Conservation (phyloP, 2,113 vertebrate species). For the mouse (Mus musculus) region DNA sequence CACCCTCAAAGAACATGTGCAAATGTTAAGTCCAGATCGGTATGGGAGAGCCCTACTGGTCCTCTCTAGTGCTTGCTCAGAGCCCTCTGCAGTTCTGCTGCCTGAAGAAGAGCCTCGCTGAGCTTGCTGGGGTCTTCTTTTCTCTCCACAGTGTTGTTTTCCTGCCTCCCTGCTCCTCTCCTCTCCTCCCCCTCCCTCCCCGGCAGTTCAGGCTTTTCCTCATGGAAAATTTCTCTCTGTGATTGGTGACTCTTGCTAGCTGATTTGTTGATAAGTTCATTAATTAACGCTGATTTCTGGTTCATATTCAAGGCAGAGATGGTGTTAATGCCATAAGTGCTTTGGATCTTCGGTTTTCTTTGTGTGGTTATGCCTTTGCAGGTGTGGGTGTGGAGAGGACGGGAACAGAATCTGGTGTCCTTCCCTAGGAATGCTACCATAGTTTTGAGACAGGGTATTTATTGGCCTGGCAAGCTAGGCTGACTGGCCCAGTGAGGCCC, state of each 20-base stretch:
- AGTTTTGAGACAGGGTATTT: not conserved
- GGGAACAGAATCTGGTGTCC: too few species aligned
- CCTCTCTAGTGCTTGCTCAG: not conserved
- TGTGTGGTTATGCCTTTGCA: not conserved
- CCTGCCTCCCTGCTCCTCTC: not conserved
- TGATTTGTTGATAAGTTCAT: constrained; percentile 73
- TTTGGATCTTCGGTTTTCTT: constrained; percentile 43
- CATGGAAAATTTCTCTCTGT: constrained; percentile 67
- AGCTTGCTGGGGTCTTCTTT: constrained; percentile 29
- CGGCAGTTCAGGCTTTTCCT: constrained; percentile 56
- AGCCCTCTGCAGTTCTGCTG: not conserved
- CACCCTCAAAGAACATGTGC: constrained; percentile 19
- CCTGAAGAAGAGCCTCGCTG: not conserved
- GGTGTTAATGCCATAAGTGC: not conserved
- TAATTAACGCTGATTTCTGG: constrained; percentile 75
- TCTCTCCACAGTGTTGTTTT: not conserved
- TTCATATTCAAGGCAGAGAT: constrained; percentile 62
- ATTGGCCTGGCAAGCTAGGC: not conserved
- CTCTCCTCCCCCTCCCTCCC: not conserved
- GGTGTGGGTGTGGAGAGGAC: too few species aligned
- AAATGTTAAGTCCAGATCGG: not conserved
- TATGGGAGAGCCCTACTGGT: not conserved
- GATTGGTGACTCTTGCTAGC: constrained; percentile 68
- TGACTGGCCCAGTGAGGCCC: not conserved
- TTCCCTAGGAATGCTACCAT: not conserved